Evolutionary conservation across 2,888 invertebrate species (phyloP).

Genomic region (Drosophila borborema): DNA sequence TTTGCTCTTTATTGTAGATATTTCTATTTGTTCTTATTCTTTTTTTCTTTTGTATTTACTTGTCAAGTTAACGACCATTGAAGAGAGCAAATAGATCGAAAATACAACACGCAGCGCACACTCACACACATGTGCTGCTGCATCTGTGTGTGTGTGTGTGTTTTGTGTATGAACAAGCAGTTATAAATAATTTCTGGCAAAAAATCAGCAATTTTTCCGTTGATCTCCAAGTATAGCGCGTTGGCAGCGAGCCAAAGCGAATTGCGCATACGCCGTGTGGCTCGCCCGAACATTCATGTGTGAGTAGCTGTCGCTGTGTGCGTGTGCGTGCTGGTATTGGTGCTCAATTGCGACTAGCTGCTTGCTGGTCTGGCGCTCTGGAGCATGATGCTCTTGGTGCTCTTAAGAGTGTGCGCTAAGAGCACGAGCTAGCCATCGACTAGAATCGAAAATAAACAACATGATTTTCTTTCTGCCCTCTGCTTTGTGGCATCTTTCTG

Average conservation of each 20-base stretch:
- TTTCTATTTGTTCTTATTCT: constrained; percentile 15
- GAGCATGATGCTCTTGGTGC: constrained; percentile 32
- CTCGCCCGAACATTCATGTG: constrained; percentile 72
- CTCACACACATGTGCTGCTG: constrained; percentile 3
- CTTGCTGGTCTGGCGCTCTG: constrained; percentile 42
- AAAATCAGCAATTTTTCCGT: constrained; percentile 85
- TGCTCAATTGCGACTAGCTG: neutral
- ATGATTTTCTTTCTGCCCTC: neutral
- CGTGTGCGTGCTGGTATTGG: constrained; percentile 30
- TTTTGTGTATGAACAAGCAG: constrained; percentile 69
- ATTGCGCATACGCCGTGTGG: constrained; percentile 84
- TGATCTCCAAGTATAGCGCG: constrained; percentile 95
- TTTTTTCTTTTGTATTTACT: constrained; percentile 23
- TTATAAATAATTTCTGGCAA: constrained; percentile 85
- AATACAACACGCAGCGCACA: constrained; percentile 49
- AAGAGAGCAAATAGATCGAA: constrained; percentile 65
- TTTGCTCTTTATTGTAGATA: constrained; percentile 47
- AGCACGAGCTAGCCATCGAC: constrained; percentile 14
- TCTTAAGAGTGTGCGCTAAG: constrained; percentile 44
- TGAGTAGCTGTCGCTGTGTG: constrained; percentile 29
- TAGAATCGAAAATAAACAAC: constrained; percentile 48
- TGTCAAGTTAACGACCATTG: constrained; percentile 43
- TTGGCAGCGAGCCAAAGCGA: constrained; percentile 90
- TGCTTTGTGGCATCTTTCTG: neutral
- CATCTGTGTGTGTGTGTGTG: constrained; percentile 18